phyloP scores from a whole-genome alignment of 2,888 invertebrate genomes.

The Tuta absoluta region DNA sequence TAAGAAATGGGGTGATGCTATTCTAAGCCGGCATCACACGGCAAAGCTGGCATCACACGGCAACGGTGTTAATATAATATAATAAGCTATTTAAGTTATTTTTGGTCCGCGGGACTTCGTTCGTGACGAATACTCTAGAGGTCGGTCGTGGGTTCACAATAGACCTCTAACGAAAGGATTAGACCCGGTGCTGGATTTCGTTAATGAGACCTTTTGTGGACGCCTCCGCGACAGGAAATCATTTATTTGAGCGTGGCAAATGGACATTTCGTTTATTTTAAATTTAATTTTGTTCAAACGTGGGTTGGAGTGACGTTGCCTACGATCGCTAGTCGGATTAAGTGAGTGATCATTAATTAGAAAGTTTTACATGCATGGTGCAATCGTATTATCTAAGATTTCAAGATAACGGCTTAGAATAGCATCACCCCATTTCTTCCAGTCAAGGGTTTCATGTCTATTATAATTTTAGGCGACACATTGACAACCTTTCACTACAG shows the following conservation, averaged over 20 bases:
- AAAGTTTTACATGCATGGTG: constrained; percentile 9
- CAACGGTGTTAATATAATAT: too few relatives aligned
- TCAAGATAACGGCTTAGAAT: too few relatives aligned
- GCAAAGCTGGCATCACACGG: too few relatives aligned
- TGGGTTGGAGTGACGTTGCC: constrained; percentile 54
- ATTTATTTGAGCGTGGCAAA: constrained; percentile 72
- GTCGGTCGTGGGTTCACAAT: constrained; percentile 57
- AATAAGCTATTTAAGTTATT: too few relatives aligned
- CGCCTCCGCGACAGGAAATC: constrained; percentile 65
- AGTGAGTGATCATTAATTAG: constrained; percentile 15
- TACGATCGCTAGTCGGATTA: constrained; percentile 31
- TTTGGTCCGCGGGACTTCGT: constrained; percentile 22
- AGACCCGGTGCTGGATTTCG: constrained; percentile 67
- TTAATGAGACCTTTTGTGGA: constrained; percentile 73
- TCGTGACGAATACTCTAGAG: constrained; percentile 32
- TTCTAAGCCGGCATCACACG: too few relatives aligned
- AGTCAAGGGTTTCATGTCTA: too few relatives aligned
- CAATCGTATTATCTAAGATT: background rate
- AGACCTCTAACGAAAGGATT: constrained; percentile 77
- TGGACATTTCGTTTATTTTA: constrained; percentile 61
- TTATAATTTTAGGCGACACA: too few relatives aligned
- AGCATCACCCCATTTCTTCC: too few relatives aligned
- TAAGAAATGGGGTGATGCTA: too few relatives aligned
- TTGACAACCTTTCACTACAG: too few relatives aligned
- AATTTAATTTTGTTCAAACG: constrained; percentile 50